Evolutionary conservation across 2,113 vertebrate genomes (phyloP), one percentile per base, ranked within the genome.

Genomic region (Struthidea cinerea): DNA sequence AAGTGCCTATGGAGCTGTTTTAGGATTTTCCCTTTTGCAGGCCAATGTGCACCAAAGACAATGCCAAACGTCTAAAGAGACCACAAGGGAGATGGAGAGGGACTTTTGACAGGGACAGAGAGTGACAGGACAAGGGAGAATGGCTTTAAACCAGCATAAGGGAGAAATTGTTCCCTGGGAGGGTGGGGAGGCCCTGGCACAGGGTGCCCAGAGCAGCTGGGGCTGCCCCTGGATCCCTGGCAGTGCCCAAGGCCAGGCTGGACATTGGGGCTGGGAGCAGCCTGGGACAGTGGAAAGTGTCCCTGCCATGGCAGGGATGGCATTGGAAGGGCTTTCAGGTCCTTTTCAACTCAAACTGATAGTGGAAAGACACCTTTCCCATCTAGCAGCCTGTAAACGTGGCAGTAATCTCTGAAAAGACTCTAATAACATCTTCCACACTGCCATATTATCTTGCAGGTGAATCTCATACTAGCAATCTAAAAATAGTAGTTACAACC

Each of bases 221-320:
- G 49, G 23, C 55, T 78, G 39, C 8, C 37, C 28, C 16, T 84
- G 64, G 28, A 49, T 47, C 49, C 41, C 60, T 56, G 56, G n/a
- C 0, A n/a, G n/a, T 63, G n/a, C 0, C 30, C 75, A 8, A 47
- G 28, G 30, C 16, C 39, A 63, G 47, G 65, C 0, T 87, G 74
- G 73, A 52, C 7, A 22, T 0, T 11, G 5, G 21, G 17, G 10
- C 64, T 56, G 10, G 42, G 35, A 69, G 35, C 11, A 59, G 3
- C 15, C 12, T 47, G 49, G 46, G 22, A 37, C 2, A 22, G 14
- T 28, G 47, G 39, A 0, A 78, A 8, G 6, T 47, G 47, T 47
- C n/a, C 33, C 39, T 77, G 22, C 32, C 19, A 33, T 11, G 65
- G 56, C 32, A 60, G 16, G 11, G 42, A 11, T 32, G 44, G 21